phyloP scores from a whole-genome alignment of 2,113 vertebrate genomes.

The Mustela lutreola region DNA sequence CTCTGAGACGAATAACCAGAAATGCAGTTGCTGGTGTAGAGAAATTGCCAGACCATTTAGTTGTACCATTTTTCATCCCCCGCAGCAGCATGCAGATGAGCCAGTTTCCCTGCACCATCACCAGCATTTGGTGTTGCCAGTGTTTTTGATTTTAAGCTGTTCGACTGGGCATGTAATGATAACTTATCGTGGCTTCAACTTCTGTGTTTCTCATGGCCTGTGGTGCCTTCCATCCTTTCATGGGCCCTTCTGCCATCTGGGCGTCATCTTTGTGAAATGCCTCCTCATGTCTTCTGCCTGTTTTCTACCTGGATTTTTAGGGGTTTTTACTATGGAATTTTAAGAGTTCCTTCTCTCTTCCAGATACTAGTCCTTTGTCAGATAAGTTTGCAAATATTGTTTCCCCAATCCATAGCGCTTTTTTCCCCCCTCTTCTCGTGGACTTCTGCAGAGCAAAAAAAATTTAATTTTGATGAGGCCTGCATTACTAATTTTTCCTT shows the following conservation, averaged over 20 bases:
- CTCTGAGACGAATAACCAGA: background rate
- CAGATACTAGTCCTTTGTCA: background rate
- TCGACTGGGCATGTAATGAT: background rate
- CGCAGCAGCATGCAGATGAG: background rate
- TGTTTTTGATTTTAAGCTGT: background rate
- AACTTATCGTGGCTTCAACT: background rate
- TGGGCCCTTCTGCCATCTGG: background rate
- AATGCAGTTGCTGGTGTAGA: background rate
- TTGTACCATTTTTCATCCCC: background rate
- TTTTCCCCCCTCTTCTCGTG: background rate
- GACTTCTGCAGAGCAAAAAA: background rate
- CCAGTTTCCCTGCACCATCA: background rate
- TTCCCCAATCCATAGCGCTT: background rate
- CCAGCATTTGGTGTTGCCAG: background rate
- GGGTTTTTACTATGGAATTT: background rate
- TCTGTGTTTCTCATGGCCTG: background rate
- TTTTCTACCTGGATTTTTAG: background rate
- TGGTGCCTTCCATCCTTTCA: background rate
- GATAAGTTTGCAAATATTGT: background rate
- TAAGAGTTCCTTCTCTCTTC: background rate
- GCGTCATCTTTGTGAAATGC: background rate
- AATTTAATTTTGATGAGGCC: background rate
- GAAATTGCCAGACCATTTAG: background rate
- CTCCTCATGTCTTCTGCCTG: background rate
- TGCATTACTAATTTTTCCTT: background rate